Conservation (phyloP, 2,113 vertebrate genomes). For the Tamias sibiricus region DNA sequence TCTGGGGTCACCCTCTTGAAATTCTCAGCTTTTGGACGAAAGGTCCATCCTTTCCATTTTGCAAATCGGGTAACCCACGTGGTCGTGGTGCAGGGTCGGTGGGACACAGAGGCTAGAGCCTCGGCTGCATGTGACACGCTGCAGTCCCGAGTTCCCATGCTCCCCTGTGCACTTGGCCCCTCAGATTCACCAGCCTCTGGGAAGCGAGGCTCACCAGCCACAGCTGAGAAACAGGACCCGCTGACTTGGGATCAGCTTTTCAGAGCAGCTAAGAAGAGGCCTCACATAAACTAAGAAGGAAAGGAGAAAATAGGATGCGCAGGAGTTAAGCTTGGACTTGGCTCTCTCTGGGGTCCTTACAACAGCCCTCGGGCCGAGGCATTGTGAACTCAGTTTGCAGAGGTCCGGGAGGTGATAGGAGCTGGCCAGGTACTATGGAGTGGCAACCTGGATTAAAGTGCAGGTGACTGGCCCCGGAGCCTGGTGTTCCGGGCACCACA, state of each 20-base stretch:
- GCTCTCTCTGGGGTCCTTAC: not conserved
- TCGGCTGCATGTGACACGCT: too few relatives aligned
- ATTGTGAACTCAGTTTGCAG: not conserved
- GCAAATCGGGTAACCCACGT: rapidly evolving
- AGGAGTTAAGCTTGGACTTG: not conserved
- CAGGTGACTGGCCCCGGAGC: not conserved
- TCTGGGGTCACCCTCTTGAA: not conserved
- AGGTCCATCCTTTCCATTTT: not conserved
- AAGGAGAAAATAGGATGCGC: not conserved
- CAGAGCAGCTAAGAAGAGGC: not conserved
- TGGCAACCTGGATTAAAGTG: not conserved
- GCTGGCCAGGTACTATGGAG: not conserved
- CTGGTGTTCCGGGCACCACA: not conserved
- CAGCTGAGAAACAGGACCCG: not conserved
- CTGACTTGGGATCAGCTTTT: not conserved
- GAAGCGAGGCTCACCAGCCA: not conserved
- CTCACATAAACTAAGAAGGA: not conserved
- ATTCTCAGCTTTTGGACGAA: not conserved
- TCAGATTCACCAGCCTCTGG: not conserved
- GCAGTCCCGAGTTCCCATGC: not conserved
- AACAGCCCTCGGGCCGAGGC: not conserved
- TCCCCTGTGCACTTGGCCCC: not conserved
- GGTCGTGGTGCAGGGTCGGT: too few relatives aligned
- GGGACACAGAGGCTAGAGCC: not conserved
- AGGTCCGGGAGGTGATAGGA: not conserved